phyloP scores from a whole-genome alignment of 2,113 vertebrate genomes.

The Carettochelys insculpta region DNA sequence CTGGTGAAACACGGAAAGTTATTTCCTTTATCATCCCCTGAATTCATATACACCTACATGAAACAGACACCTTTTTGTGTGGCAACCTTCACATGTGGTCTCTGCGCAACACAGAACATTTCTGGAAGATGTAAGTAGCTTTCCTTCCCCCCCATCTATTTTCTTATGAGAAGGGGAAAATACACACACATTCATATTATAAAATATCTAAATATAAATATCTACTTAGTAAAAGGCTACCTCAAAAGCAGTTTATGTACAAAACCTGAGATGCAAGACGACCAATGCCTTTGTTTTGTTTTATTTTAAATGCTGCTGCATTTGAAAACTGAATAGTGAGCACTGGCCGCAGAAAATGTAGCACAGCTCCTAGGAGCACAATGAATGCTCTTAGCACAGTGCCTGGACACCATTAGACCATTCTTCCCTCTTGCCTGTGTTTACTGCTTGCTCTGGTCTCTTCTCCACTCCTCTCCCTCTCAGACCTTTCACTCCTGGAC shows the following conservation, averaged over 20 bases:
- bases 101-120: neutral
- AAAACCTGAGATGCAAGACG: neutral
- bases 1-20: no score
- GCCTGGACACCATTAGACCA: neutral
- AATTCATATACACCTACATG: no score
- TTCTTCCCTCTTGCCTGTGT: neutral
- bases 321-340: neutral
- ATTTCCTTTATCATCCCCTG: no score
- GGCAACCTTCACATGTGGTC: neutral
- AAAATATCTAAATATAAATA: neutral
- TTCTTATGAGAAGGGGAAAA: neutral
- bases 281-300: neutral
- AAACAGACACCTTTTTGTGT: neutral
- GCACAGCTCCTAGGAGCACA: neutral
- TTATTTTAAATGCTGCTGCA: neutral
- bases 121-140: neutral
- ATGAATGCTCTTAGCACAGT: neutral
- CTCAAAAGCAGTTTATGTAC: neutral
- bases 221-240: neutral
- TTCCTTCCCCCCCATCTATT: neutral
- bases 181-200: neutral
- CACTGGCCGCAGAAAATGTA: neutral
- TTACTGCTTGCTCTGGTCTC: neutral
- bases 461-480: neutral
- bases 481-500: neutral